Evolutionary conservation across 2,113 vertebrate species (phyloP), one percentile per base, ranked within the genome.

Genomic region (Datnioides undecimradiatus): DNA sequence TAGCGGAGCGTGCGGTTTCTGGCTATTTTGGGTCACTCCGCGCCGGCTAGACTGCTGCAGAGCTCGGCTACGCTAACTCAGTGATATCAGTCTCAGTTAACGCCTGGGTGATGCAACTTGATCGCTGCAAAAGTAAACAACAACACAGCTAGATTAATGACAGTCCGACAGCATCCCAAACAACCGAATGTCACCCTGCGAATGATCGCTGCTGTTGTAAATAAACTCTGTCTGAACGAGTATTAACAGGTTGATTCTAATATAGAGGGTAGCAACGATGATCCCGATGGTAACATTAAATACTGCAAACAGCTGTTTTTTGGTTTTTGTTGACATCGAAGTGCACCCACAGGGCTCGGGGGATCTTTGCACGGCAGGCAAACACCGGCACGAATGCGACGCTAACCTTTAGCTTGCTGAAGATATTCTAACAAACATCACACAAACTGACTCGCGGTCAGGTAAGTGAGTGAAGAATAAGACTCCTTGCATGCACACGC

Each of bases 261-360:
- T 62, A 46, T 13, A 51, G 16, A n/a, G 54, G 54, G 23, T 64
- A 64, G 45, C 31, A 71, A 63, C 13, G 16, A 74, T 49, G 40
- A 85, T 75, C 68, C 79, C 78, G 66, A 1, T 25, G 67, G 73
- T 65, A 80, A 67, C 21, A 54, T 67, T 63, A 72, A 57, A 14
- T 38, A 52, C 19, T 65, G 41, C 29, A 54, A 23, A 76, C 51
- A 69, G 59, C 69, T 78, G 57, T 68, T 17, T 19, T 59, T n/a
- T 66, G 36, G 41, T 16, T 48, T 2, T 69, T 33, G 13, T 73
- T n/a, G 29, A 76, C 33, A 68, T 63, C 7, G 59, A 70, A 80
- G 77, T 76, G 38, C 4, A 55, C 63, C 65, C 51, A 48, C 1
- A 2, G 62, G 68, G 48, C 59, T 64, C 14, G 63, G 41, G 21